Evolutionary conservation across 2,113 vertebrate genomes (phyloP), one percentile per base, ranked within the genome.

Genomic region (Taxidea taxus): DNA sequence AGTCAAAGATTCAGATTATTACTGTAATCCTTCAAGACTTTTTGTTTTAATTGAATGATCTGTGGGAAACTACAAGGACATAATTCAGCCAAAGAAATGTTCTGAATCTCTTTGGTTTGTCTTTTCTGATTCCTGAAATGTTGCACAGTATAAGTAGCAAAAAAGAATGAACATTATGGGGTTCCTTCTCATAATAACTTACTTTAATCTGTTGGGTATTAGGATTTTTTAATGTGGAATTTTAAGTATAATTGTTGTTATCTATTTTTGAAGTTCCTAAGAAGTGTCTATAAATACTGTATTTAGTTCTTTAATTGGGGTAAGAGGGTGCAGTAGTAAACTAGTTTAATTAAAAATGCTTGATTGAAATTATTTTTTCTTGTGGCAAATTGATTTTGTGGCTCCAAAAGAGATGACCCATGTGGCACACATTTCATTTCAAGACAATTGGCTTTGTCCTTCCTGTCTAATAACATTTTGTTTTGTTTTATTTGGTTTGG

Each of bases 231-330:
- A 91, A 58, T 44, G 44, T 94, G 60, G 47, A 94, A 91, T 87
- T 91, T 95, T 85, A 86, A 93, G 72, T 82, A 13, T 88, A 93
- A 66, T 82, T 64, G 4, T 74, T 96, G 75, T 12, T 64, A 90
- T 72, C 88, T 88, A 42, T 95, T 94, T 87, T 91, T 91, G 60
- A 98, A 90, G 2, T n/a, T 91, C 62, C 94, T 91, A 64, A 93
- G 6, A 93, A 64, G 21, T 60, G 2, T 95, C 47, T 89, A 70
- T 37, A 78, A 42, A 64, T 78, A 16, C 7, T 88, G 27, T 21
- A n/a, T 91, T 81, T 85, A 70, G 12, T 85, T 97, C 21, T 97
- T 97, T 64, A 85, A n/a, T 96, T 91, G 51, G 64, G 16, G 37
- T 82, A 95, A 75, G 56, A 78, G 68, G 37, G 0, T 3, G 0